A percentile compares a stretch with the other conserved stretches of the same genome.
These are phyloP conservation scores for Telmatochromis sp. DNA, from an alignment of 2,113 vertebrate species.

Conservation along the genomic window DNA sequence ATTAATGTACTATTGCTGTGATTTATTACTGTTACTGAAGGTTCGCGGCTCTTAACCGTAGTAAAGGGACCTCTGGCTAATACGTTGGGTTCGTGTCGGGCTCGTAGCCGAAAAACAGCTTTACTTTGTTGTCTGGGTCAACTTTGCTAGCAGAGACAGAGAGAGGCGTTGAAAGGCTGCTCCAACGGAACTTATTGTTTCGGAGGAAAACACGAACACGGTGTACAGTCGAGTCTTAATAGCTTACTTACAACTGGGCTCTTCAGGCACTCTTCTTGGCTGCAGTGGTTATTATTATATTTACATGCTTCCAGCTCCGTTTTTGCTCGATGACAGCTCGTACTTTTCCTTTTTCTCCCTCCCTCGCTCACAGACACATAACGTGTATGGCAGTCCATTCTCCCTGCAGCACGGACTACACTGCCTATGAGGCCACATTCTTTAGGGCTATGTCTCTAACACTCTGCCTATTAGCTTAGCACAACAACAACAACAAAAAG, in stretches of 20 bases:
- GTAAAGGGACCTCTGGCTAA: neutral
- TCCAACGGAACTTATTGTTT: fast-evolving
- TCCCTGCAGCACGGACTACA: no score
- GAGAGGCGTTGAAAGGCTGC: neutral
- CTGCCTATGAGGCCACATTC: no score
- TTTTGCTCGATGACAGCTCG: fast-evolving
- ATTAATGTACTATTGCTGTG: neutral
- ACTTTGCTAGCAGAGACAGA: fast-evolving
- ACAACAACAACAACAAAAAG: no score
- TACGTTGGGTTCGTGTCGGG: fast-evolving
- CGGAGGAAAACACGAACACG: fast-evolving
- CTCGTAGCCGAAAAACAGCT: fast-evolving
- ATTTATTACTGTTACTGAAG: neutral
- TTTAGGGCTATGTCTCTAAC: no score
- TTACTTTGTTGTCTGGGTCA: neutral
- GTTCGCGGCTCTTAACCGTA: fast-evolving
- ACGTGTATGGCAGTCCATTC: no score
- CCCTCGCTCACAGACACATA: no score
- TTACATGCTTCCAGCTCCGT: no score
- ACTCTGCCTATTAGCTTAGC: no score
- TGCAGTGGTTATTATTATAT: neutral
- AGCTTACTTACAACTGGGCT: neutral
- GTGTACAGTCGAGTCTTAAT: neutral
- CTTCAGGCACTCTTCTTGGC: fast-evolving
- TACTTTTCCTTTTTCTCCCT: no score